Conservation (phyloP, 30 jellyfish, hydroid and myxozoan genomes). For the Rhopilema esculentum region DNA sequence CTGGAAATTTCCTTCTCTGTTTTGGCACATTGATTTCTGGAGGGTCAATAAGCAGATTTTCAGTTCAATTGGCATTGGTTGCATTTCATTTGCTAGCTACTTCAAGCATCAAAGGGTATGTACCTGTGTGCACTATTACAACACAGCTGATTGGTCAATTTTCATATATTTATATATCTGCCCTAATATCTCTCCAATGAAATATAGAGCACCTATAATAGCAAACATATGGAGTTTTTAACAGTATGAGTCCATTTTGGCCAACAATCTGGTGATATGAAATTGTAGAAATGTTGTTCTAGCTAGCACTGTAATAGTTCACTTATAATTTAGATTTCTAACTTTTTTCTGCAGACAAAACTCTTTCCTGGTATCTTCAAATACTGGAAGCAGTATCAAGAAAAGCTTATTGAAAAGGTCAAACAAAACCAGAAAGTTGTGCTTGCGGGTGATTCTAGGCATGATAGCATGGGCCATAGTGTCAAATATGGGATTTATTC, state of each 20-base stretch:
- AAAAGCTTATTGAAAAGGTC: constrained; percentile 14
- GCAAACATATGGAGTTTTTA: not conserved
- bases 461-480: constrained; percentile 58
- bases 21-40: constrained; percentile 45
- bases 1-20: constrained; percentile 49
- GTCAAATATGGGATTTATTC: constrained; percentile 34
- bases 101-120: constrained; percentile 56
- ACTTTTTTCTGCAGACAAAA: constrained; percentile 22
- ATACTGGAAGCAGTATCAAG: constrained; percentile 32
- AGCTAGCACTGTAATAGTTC: constrained; percentile 7
- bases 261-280: not conserved
- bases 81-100: constrained; percentile 33
- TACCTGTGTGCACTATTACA: not conserved
- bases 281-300: not conserved
- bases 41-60: constrained; percentile 56
- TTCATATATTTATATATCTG: not conserved
- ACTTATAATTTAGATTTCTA: not conserved
- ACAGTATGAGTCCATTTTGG: constrained; percentile 3
- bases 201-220: not conserved
- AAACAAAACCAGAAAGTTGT: constrained; percentile 29
- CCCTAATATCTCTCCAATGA: constrained; percentile 1
- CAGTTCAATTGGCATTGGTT: constrained; percentile 46
- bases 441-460: constrained; percentile 61
- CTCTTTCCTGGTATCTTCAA: constrained; percentile 35
- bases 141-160: not conserved